Evolutionary conservation across 2,888 invertebrate species (phyloP), one percentile per base, ranked within the genome.

Genomic region (Prionchulus punctatus): DNA sequence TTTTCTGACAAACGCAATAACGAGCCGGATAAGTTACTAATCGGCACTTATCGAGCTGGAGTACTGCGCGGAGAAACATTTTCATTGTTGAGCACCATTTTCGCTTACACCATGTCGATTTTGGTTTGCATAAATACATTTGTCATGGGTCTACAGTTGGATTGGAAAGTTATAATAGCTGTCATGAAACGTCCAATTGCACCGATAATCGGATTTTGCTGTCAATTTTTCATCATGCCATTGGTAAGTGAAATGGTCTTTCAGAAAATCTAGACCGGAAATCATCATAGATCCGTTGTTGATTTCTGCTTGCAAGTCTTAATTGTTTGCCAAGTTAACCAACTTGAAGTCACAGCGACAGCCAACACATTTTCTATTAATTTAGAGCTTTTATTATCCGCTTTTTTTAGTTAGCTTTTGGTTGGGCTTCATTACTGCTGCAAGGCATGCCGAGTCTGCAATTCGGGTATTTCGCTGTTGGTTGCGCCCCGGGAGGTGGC

Each of bases 401-500:
- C n/a, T n/a, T 36, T 36, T 36, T 36, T 18, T 18, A 36, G 36
- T 7, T 36, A 7, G 36, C 36, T 36, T 18, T 36, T 18, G 36
- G 12, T 18, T 36, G 36, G 36, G 36, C 36, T 18, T 12, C 18
- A 18, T 18, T 36, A 12, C 7, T 36, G 7, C 36, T 36, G 36
- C 36, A 18, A 4, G 31, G n/a, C 26, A 7, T 12, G 15, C 36
- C 45, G 12, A 62, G 60, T 30, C 58, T 65, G 52, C 66, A 71
- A 2, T 63, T 76, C 48, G 75, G 75, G 1, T 68, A 74, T 30
- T 76, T 77, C 58, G 68, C 74, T 2, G 66, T 72, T 7, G 75
- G 75, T 1, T 71, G 72, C 54, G 71, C 71, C 51, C 76, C 76
- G 3, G 76, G 76, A 1, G 76, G 94, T 0, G 92, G 91, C 0